Conservation (phyloP, 2,113 vertebrate species). For the Osmerus mordax region DNA sequence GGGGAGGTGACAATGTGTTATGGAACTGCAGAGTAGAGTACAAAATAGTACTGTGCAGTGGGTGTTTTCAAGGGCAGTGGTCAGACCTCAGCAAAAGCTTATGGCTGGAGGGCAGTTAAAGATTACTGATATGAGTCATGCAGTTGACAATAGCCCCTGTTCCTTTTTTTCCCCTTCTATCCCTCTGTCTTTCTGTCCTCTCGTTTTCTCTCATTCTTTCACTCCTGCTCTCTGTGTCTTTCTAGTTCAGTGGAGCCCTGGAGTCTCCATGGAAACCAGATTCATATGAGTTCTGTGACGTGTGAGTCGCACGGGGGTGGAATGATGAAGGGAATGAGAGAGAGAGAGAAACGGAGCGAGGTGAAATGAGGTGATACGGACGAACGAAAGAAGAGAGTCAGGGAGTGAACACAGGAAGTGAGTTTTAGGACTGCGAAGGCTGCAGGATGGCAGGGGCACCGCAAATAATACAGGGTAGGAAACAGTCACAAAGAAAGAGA, state of each 20-base stretch:
- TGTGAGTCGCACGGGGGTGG: conserved; percentile 18
- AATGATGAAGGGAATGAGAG: conserved; percentile 21
- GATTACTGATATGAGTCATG: conserved; percentile 52
- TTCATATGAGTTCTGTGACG: conserved; percentile 47
- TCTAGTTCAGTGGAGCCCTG: conserved; percentile 34
- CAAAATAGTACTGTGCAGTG: neutral
- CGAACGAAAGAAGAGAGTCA: conserved; percentile 10
- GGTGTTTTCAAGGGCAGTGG: neutral
- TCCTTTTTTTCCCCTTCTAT: conserved; percentile 2
- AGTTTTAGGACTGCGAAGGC: too few species aligned
- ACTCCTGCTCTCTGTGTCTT: conserved; percentile 1
- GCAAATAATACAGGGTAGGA: too few species aligned
- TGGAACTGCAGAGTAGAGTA: neutral
- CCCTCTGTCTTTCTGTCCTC: neutral
- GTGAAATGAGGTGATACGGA: conserved; percentile 2
- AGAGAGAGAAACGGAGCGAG: conserved; percentile 19
- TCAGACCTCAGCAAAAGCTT: neutral
- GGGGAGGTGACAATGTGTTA: conserved; percentile 9
- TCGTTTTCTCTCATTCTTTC: neutral
- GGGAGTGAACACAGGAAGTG: too few species aligned
- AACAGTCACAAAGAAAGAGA: too few species aligned
- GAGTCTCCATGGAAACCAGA: conserved; percentile 68
- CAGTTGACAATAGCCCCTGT: conserved; percentile 34
- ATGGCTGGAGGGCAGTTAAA: conserved; percentile 45
- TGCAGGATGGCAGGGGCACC: too few species aligned